Evolutionary conservation across 2,113 vertebrate genomes (phyloP).

Genomic region (Solea senegalensis): DNA sequence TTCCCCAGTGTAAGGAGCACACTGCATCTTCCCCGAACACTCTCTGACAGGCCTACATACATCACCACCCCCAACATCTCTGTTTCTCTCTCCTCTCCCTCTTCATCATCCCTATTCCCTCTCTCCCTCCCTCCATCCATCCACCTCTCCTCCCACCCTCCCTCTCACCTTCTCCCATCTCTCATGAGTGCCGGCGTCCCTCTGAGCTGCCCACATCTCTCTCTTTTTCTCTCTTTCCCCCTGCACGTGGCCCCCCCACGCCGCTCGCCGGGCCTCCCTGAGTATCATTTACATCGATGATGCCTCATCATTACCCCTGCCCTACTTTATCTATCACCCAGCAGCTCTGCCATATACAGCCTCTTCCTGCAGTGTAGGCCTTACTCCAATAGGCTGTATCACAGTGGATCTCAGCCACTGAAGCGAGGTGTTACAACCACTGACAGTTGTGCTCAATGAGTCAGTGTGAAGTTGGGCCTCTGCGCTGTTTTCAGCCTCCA

Average conservation of each 20-base stretch:
- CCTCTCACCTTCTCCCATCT: conserved; percentile 74
- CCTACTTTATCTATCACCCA: conserved; percentile 81
- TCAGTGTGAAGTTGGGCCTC: conserved; percentile 7
- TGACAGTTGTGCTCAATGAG: conserved; percentile 24
- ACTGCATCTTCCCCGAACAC: conserved; percentile 84
- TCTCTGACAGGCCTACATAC: conserved; percentile 84
- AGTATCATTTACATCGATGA: conserved; percentile 86
- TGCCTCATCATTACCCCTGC: conserved; percentile 83
- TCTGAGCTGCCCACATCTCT: conserved; percentile 59
- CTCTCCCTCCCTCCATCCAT: conserved; percentile 76
- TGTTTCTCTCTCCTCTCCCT: conserved; percentile 74
- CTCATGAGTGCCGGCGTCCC: conserved; percentile 67
- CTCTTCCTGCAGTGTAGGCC: conserved; percentile 51
- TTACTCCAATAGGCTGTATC: conserved; percentile 33
- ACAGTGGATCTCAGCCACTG: conserved; percentile 20
- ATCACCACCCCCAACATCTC: conserved; percentile 82
- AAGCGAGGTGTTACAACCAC: conserved; percentile 19
- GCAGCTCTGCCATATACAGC: conserved; percentile 57
- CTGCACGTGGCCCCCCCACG: conserved; percentile 36
- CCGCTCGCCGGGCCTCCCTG: conserved; percentile 72
- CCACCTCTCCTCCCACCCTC: conserved; percentile 58
- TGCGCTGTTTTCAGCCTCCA: background rate
- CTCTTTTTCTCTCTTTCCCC: conserved; percentile 65
- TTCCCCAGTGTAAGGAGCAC: conserved; percentile 82
- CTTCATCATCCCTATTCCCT: conserved; percentile 83